A percentile compares a stretch with the other conserved stretches of the same genome.
Evolutionary conservation across 2,797 vertebrate genomes (phyloP).

Genomic region (Pantherophis alleghaniensis): DNA sequence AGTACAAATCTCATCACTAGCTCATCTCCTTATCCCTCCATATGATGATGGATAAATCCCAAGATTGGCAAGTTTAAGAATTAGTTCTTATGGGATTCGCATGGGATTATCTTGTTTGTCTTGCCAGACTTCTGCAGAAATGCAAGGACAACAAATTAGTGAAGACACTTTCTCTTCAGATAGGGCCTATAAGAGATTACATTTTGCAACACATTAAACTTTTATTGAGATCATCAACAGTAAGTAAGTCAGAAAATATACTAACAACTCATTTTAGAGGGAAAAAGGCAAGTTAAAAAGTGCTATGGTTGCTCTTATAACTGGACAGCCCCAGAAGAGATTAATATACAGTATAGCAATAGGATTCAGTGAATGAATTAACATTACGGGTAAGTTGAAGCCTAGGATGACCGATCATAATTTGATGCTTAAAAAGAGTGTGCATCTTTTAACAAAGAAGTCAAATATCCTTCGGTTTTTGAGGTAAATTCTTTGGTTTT

Average conservation of each 20-base stretch:
- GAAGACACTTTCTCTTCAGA: neutral
- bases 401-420: neutral
- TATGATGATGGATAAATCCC: neutral
- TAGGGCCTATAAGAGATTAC: neutral
- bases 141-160: neutral
- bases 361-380: neutral
- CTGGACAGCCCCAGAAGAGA: neutral
- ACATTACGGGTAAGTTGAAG: neutral
- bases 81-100: neutral
- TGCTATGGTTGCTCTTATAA: neutral
- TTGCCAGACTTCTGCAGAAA: neutral
- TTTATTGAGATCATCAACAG: neutral
- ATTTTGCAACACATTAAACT: neutral
- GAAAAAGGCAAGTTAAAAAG: neutral
- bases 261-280: neutral
- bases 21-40: neutral
- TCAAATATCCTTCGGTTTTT: neutral
- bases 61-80: neutral
- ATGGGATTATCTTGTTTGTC: neutral
- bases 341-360: neutral
- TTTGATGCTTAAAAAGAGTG: neutral
- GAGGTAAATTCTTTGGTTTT: neutral
- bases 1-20: neutral
- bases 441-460: neutral
- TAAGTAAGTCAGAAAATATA: neutral